Base-by-base conservation (phyloP, 2,888 invertebrate genomes). In the Aporophyla nigra region DNA sequence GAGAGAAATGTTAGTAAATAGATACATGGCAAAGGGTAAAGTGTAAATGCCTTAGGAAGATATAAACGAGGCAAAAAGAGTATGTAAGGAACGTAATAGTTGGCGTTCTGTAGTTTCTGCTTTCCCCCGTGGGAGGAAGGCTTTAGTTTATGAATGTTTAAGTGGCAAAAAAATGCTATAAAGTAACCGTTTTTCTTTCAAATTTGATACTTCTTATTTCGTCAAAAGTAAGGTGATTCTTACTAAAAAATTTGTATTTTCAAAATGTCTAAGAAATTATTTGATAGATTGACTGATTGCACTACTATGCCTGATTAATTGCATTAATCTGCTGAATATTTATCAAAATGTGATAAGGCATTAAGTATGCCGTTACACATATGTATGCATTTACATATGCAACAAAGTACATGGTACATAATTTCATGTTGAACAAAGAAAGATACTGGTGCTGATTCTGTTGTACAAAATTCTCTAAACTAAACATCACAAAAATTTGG, bases 1-100 rank as follows among this genome's bases (percentile, higher is more conserved):
- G 2, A 61, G 1, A 86, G 0, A 73, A 74, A 76, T 24, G 6
- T 56, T 56, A 51, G 40, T 46, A 54, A 46, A 12, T 33, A 33
- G 33, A 33, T 46, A 46, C 43, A 10, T 46, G 43, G 43, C 3
- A 12, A 46, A 10, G 43, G 10, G 43, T 2, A 46, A 46, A 46
- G 43, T 10, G 12, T 7, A 10, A 9, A 43, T 9, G 43, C 43
- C 12, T 12, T 46, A 46, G 43, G 43, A 46, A 10, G 43, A 46
- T 12, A 12, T 46, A 10, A 46, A 46, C 43, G 43, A 46, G 43
- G 43, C 43, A 46, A 46, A 46, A 46, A 3, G 43, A 46, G 10
- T 46, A 46, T 0, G 10, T 46, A 10, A 46, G 43, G 12, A 12
- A 2, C 10, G 43, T 46, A 46, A 10, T 5, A 12, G 43, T 9